Conservation (phyloP, 2,888 invertebrate genomes). For the Cremastinae sp. region DNA sequence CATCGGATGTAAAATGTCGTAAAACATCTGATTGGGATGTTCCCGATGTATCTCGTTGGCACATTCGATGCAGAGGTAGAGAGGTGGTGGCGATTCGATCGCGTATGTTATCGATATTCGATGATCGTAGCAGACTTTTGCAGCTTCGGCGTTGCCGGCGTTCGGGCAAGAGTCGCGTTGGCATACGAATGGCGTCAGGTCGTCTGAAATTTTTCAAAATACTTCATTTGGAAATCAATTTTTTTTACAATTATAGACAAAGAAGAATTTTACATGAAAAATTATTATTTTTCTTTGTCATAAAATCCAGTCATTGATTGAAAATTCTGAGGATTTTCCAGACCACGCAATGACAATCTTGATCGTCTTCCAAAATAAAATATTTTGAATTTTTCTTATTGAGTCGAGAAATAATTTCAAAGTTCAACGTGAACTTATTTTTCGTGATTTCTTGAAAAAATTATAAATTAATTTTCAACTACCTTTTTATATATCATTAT, state of each 20-base stretch:
- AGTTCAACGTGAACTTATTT: no score
- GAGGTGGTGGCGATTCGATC: slow-evolving; percentile 94
- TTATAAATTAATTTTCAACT: no score
- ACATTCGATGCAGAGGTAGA: slow-evolving; percentile 98
- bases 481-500: background rate
- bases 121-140: slow-evolving; percentile 97
- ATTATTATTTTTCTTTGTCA: no score
- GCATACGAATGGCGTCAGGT: slow-evolving; percentile 90
- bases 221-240: no score
- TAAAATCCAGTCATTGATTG: no score
- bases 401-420: no score
- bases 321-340: no score
- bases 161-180: slow-evolving; percentile 96
- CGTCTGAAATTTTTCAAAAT: slow-evolving; percentile 81
- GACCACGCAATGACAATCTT: no score
- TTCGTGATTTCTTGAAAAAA: background rate
- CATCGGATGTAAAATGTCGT: slow-evolving; percentile 95
- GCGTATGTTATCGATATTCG: slow-evolving; percentile 93
- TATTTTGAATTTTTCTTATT: no score
- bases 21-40: slow-evolving; percentile 91
- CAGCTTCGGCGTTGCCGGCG: slow-evolving; percentile 91
- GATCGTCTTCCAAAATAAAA: no score
- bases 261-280: no score
- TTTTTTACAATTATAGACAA: no score
- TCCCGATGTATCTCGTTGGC: slow-evolving; percentile 95